Conservation (phyloP, 2,888 invertebrate genomes). For the Synergus japonicus region DNA sequence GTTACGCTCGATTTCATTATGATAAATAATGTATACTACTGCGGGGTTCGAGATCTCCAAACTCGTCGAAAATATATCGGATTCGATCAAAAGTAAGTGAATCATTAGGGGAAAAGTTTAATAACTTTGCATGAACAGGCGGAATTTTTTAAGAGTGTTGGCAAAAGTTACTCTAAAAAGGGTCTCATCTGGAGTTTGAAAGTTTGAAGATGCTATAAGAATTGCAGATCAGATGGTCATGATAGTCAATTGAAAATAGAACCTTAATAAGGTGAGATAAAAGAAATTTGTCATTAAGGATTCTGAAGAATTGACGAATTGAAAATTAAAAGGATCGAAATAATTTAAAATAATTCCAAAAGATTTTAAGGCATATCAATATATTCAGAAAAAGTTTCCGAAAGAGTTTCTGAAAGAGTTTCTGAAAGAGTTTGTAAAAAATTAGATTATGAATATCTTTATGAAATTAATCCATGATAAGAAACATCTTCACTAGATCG, state of each 20-base stretch:
- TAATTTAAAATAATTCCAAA: too few species aligned
- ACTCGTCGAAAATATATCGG: slow-evolving; percentile 29
- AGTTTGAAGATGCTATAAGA: neutral
- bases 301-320: too few species aligned
- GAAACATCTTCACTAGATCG: too few species aligned
- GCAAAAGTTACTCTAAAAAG: neutral
- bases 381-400: too few species aligned
- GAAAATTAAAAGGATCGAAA: too few species aligned
- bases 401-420: too few species aligned
- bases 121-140: slow-evolving; percentile 27
- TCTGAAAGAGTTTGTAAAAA: too few species aligned
- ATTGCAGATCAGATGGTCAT: neutral
- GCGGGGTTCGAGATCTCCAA: slow-evolving; percentile 18
- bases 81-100: slow-evolving; percentile 31
- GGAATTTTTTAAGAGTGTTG: slow-evolving; percentile 18
- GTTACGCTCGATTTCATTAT: slow-evolving; percentile 37
- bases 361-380: too few species aligned
- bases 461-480: too few species aligned
- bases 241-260: slow-evolving; percentile 7
- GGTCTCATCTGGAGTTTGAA: neutral
- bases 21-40: slow-evolving; percentile 37
- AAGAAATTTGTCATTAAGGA: neutral
- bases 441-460: too few species aligned
- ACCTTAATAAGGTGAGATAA: neutral
- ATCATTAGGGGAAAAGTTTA: slow-evolving; percentile 24